Base-by-base conservation (phyloP, 2,888 invertebrate species). In the Lymantria monacha region DNA sequence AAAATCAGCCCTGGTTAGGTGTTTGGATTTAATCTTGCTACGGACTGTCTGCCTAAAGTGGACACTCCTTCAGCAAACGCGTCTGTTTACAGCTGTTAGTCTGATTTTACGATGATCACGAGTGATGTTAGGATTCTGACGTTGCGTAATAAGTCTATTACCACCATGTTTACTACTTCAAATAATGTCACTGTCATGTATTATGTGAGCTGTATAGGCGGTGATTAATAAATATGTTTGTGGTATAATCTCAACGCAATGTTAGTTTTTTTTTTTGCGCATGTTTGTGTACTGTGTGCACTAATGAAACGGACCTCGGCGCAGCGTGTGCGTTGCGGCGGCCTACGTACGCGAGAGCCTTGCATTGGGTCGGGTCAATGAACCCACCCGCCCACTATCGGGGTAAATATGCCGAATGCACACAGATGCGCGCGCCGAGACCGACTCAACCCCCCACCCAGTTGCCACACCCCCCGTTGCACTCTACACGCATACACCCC, bases 321-420 rank as follows among this genome's bases (percentile, higher is more conserved):
- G 79, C 76, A 72, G 78, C 81, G 79, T 79, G 81, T 83, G 85
- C 84, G 83, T 81, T 79, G 85, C 82, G 76, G 74, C 76, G 75
- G 84, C 87, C 87, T 84, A 83, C 85, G 85, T 85, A 83, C 86
- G 85, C 85, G 83, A 14, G 82, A 22, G 84, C 81, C 91, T 86
- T 85, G 85, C 91, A 91, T 88, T 87, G 89, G 89, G 86, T 87
- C 88, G 88, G 86, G 90, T 88, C 88, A 85, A 79, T 86, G 89
- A 89, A 81, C 87, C 85, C 86, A 81, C 83, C 87, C 89, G 87
- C 86, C 87, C 86, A 85, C 87, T 84, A 87, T 88, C 87, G 86
- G 88, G 89, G 89, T 89, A 91, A 91, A 91, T 90, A 90, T 89
- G 89, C 90, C 90, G 89, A 90, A 89, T 91, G 91, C 90, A 89